phyloP scores from a whole-genome alignment of 2,888 invertebrate genomes.

The Cephus spinipes region DNA sequence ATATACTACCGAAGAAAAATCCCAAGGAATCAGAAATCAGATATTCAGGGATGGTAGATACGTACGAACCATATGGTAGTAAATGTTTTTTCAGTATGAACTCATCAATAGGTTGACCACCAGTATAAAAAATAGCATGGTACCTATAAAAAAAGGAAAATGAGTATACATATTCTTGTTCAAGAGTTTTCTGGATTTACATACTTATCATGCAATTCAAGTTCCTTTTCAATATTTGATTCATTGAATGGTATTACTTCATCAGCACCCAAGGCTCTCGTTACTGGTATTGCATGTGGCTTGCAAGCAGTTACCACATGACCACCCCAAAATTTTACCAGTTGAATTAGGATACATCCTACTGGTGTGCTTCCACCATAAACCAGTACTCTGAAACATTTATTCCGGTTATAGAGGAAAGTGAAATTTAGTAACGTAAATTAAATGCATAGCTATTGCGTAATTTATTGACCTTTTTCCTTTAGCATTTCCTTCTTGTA shows the following conservation, averaged over 20 bases:
- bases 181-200: conserved; percentile 9
- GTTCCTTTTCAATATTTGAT: conserved; percentile 51
- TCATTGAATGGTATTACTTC: conserved; percentile 67
- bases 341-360: conserved; percentile 72
- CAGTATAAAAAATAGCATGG: conserved; percentile 69
- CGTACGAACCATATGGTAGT: conserved; percentile 64
- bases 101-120: conserved; percentile 60
- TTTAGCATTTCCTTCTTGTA: conserved; percentile 67
- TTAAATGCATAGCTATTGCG: not conserved
- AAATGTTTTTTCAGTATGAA: conserved; percentile 59
- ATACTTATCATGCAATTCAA: conserved; percentile 57
- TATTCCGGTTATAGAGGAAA: conserved; percentile 8
- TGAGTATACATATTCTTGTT: not conserved
- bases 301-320: conserved; percentile 70
- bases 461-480: conserved; percentile 67
- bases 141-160: conserved; percentile 57
- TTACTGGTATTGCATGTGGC: conserved; percentile 69
- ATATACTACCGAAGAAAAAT: conserved; percentile 66
- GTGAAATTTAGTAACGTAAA: conserved; percentile 12
- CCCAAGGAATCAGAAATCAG: conserved; percentile 70
- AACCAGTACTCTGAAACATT: conserved; percentile 68
- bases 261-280: conserved; percentile 70
- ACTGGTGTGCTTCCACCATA: conserved; percentile 72
- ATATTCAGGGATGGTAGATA: conserved; percentile 68
- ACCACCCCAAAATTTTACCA: conserved; percentile 71